Percentiles rank a stretch among this genome's conserved stretches.
Evolutionary conservation across 2,888 invertebrate species (phyloP).

Genomic region (Zaprionus lineosus): DNA sequence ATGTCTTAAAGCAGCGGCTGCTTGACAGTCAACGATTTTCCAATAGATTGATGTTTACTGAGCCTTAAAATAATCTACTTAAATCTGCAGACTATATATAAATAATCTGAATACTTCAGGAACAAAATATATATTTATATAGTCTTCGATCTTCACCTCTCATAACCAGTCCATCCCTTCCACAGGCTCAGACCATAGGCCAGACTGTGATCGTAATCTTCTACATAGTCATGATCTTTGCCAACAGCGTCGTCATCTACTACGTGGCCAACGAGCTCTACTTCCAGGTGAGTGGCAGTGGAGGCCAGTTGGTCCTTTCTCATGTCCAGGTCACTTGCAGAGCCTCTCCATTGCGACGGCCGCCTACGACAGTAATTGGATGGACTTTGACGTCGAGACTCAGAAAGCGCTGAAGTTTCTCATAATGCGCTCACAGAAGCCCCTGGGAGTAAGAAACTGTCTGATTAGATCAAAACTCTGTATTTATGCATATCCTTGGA

Average conservation of each 20-base stretch:
- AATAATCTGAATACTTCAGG: too few species aligned
- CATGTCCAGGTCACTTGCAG: constrained; percentile 16
- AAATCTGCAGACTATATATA: too few species aligned
- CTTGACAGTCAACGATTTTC: too few species aligned
- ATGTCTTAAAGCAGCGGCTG: too few species aligned
- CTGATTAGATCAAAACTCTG: constrained; percentile 8
- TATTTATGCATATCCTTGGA: too few species aligned
- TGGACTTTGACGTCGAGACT: constrained; percentile 64
- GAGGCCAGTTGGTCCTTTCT: not conserved
- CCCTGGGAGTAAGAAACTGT: constrained; percentile 61
- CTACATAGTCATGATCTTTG: constrained; percentile 75
- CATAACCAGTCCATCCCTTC: too few species aligned
- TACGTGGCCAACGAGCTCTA: constrained; percentile 77
- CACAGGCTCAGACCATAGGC: constrained; percentile 66
- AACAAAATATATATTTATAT: too few species aligned
- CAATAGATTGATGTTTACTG: too few species aligned
- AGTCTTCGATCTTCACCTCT: too few species aligned
- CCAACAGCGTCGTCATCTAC: constrained; percentile 71
- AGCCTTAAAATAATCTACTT: too few species aligned
- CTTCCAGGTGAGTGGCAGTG: constrained; percentile 49
- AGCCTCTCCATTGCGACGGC: constrained; percentile 69
- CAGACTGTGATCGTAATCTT: constrained; percentile 65
- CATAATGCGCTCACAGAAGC: constrained; percentile 74
- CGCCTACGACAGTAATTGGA: constrained; percentile 76
- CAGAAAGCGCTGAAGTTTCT: constrained; percentile 68